A percentile compares a stretch with the other conserved stretches of the same genome.
Evolutionary conservation across 1,140 invertebrate species (phyloP).

Genomic region (Drosophila sturtevanti): DNA sequence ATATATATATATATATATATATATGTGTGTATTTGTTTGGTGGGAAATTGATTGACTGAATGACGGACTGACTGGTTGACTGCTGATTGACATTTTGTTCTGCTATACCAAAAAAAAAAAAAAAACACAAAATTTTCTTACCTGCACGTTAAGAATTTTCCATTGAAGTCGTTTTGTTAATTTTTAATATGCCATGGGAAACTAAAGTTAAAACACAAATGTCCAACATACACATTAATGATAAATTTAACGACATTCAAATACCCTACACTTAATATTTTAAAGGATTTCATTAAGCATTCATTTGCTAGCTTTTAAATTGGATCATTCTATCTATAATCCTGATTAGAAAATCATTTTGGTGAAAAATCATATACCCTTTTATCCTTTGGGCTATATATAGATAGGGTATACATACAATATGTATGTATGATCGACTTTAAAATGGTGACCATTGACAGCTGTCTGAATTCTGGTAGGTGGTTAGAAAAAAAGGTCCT

Average conservation of each 20-base stretch:
- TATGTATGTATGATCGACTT: neutral
- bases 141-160: slow-evolving; percentile 13
- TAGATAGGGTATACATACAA: too few species aligned
- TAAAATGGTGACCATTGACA: slow-evolving; percentile 33
- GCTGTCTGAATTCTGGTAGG: slow-evolving; percentile 32
- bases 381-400: too few species aligned
- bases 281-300: too few species aligned
- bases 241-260: neutral
- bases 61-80: slow-evolving; percentile 53
- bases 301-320: too few species aligned
- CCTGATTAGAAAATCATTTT: too few species aligned
- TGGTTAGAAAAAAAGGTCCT: neutral
- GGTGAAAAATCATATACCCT: too few species aligned
- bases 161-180: slow-evolving; percentile 33
- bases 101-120: slow-evolving; percentile 9
- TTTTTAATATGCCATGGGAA: slow-evolving; percentile 54
- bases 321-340: neutral
- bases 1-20: slow-evolving; percentile 29
- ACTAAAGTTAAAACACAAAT: slow-evolving; percentile 29
- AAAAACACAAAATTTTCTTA: slow-evolving; percentile 14
- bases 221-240: slow-evolving; percentile 18
- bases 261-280: too few species aligned
- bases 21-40: slow-evolving; percentile 8
- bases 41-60: slow-evolving; percentile 46
- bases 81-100: slow-evolving; percentile 50